A percentile compares a stretch with the other conserved stretches of the same genome.
Evolutionary conservation across 2,888 invertebrate species (phyloP).

Genomic region (Harpalus rufipes): DNA sequence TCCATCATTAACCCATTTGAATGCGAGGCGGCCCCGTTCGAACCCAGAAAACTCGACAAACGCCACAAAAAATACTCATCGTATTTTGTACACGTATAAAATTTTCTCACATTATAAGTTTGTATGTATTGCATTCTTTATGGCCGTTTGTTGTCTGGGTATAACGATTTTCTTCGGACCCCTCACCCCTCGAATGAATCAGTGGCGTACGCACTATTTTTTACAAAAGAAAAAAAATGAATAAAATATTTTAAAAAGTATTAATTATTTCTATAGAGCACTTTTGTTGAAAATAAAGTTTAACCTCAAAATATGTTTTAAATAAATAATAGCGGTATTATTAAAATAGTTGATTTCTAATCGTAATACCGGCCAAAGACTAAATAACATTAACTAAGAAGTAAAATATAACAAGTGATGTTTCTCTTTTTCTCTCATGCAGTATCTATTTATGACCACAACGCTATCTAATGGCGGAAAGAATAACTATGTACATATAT

Average conservation of each 20-base stretch:
- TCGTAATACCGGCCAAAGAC: too few relatives aligned
- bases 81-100: constrained; percentile 66
- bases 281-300: too few relatives aligned
- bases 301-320: too few relatives aligned
- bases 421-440: too few relatives aligned
- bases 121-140: constrained; percentile 67
- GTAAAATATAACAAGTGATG: too few relatives aligned
- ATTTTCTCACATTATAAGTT: constrained; percentile 67
- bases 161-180: constrained; percentile 66
- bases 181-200: constrained; percentile 53
- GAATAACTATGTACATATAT: too few relatives aligned
- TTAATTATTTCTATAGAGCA: too few relatives aligned
- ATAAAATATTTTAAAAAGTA: background rate
- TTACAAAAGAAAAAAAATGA: constrained; percentile 20
- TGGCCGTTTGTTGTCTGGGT: constrained; percentile 67
- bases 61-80: constrained; percentile 55
- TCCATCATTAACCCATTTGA: constrained; percentile 64
- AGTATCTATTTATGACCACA: too few relatives aligned
- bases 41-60: constrained; percentile 61
- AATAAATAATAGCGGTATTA: too few relatives aligned
- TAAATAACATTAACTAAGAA: too few relatives aligned
- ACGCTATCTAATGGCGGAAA: too few relatives aligned
- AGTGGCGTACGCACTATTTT: constrained; percentile 52
- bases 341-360: too few relatives aligned
- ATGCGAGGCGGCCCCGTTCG: constrained; percentile 51